Evolutionary conservation across 2,113 vertebrate genomes (phyloP).

Genomic region (Rattus rattus): DNA sequence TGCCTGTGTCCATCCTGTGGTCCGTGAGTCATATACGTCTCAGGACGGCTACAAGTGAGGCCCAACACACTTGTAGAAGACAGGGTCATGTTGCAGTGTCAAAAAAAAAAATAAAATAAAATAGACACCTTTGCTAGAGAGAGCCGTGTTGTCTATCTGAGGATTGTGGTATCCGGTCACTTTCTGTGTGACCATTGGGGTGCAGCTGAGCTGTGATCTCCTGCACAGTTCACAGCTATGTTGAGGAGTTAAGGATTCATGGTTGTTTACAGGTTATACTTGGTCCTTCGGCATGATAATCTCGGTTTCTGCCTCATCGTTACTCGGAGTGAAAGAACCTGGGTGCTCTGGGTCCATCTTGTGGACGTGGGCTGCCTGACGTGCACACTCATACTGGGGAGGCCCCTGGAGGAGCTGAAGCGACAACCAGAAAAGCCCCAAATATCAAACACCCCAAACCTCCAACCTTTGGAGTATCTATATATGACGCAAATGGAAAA

Average conservation of each 20-base stretch:
- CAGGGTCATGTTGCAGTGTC: neutral
- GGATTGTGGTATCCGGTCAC: neutral
- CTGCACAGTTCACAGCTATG: neutral
- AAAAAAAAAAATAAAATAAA: too few species aligned
- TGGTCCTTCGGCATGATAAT: neutral
- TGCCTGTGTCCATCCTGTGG: fast-evolving
- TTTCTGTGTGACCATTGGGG: neutral
- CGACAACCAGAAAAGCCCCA: neutral
- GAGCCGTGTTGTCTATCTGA: neutral
- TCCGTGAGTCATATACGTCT: neutral
- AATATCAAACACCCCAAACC: neutral
- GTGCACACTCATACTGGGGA: neutral
- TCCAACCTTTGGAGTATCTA: neutral
- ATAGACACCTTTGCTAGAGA: neutral
- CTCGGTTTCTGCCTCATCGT: neutral
- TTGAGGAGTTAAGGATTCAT: neutral
- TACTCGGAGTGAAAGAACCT: neutral
- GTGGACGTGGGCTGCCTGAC: neutral
- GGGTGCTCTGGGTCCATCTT: neutral
- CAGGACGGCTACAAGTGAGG: neutral
- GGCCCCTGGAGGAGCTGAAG: neutral
- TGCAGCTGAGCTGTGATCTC: neutral
- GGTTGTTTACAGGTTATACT: neutral
- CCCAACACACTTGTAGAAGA: neutral
- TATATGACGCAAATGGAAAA: neutral